Conservation (phyloP, 2,113 vertebrate species). For the Anarhynchus alexandrinus region DNA sequence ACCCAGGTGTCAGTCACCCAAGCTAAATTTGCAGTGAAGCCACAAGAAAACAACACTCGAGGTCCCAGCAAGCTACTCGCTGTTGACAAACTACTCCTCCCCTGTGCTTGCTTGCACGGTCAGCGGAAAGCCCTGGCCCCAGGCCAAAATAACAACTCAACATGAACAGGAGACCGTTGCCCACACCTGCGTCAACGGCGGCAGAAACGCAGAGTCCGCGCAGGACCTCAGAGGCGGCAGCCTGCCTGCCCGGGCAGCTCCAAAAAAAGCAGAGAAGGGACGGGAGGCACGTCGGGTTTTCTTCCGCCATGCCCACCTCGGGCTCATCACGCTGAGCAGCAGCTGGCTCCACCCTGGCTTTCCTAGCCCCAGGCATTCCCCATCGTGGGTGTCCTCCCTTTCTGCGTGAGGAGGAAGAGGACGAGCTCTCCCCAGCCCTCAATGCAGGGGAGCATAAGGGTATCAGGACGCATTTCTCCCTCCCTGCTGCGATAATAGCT, state of each 20-base stretch:
- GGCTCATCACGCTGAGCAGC: not conserved
- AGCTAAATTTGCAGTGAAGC: not conserved
- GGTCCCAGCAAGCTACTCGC: not conserved
- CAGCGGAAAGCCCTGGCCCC: constrained; percentile 6
- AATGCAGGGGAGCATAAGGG: not conserved
- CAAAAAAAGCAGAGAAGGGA: not conserved
- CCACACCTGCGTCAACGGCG: rapidly evolving
- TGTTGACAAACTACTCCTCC: not conserved
- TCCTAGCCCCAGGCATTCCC: not conserved
- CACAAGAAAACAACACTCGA: not conserved
- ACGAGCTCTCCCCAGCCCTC: not conserved
- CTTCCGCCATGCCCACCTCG: rapidly evolving
- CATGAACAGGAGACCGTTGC: not conserved
- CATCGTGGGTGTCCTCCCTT: not conserved
- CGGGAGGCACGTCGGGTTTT: rapidly evolving
- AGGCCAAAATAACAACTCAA: not conserved
- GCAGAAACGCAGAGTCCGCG: rapidly evolving
- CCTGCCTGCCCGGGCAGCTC: not conserved
- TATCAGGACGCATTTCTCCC: not conserved
- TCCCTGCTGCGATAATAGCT: not conserved
- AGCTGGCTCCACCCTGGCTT: rapidly evolving
- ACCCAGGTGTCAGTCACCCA: not conserved
- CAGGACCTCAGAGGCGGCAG: not conserved
- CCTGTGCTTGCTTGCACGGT: not conserved
- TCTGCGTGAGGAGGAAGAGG: not conserved